phyloP scores from a whole-genome alignment of 2,797 vertebrate genomes.

The Spinibarbus caldwelli region DNA sequence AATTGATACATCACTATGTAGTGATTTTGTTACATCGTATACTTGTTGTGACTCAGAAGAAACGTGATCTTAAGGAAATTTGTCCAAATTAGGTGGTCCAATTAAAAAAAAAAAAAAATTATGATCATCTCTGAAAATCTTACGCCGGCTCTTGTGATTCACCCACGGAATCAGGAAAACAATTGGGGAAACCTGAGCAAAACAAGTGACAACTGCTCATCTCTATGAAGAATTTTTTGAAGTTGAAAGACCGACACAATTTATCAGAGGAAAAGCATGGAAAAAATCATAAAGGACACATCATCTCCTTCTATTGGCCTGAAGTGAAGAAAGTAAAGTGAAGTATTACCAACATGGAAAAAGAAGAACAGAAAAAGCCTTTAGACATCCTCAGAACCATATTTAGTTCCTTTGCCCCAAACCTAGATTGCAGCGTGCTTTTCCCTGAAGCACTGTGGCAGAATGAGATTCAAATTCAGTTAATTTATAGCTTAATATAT shows the following conservation, averaged over 20 bases:
- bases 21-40: background rate
- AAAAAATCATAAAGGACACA: constrained; percentile 7
- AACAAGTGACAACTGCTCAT: background rate
- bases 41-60: background rate
- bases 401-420: constrained; percentile 36
- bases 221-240: background rate
- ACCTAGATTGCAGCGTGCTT: constrained; percentile 7
- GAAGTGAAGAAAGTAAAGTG: constrained; percentile 13
- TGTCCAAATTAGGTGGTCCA: background rate
- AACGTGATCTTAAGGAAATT: background rate
- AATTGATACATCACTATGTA: background rate
- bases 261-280: background rate
- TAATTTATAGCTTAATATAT: background rate
- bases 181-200: constrained; percentile 8
- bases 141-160: constrained; percentile 18
- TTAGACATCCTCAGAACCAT: background rate
- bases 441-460: constrained; percentile 20
- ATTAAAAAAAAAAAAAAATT: background rate
- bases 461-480: constrained; percentile 9
- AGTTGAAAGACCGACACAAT: background rate
- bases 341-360: constrained; percentile 42
- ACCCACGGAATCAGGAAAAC: constrained; percentile 26
- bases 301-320: constrained; percentile 14
- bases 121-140: constrained; percentile 7
- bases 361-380: constrained; percentile 40